Evolutionary conservation across 1,140 invertebrate genomes (phyloP), one percentile per base, ranked within the genome.

Genomic region (Nilaparvata lugens): DNA sequence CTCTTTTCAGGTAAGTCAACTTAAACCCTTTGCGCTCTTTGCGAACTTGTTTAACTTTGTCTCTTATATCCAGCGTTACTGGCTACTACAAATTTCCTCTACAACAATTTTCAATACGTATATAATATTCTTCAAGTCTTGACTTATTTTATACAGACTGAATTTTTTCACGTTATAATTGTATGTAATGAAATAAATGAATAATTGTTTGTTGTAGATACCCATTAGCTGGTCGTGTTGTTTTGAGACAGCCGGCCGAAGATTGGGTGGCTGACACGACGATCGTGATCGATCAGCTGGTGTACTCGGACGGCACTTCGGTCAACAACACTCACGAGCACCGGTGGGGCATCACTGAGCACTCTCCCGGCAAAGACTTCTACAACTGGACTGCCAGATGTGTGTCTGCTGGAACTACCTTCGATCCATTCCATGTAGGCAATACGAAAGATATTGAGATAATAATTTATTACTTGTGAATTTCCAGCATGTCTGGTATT

Each of bases 321-420:
- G 75, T 87, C 38, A 93, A 93, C 70, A 86, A 86, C 70, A 89
- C 89, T 0, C 75, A 76, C 35, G 81, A 84, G 45, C 67, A 67
- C 58, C 70, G 73, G 16, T 88, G 85, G 83, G 77, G 79, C 65
- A 74, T 88, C 31, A 83, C 86, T 63, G 72, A 76, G 19, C 69
- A 80, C 62, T 71, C 78, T 56, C 78, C 83, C 1, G 87, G 85
- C n/a, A 84, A 83, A 65, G 94, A 97, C 73, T 95, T 89, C 70
- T 94, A 93, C 69, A 91, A 93, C 70, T 95, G 92, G 91, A 87
- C 84, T 48, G 82, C 78, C 57, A 75, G 94, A 51, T 95, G 92
- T 72, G 72, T 89, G 2, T 93, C 89, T 65, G 81, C 89, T 4
- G 90, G 88, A n/a, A 68, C 71, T 4, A 76, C 88, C 58, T 94